These are phyloP conservation scores for Grus americana DNA, from an alignment of 2,113 vertebrate genomes.

Conservation along the genomic window DNA sequence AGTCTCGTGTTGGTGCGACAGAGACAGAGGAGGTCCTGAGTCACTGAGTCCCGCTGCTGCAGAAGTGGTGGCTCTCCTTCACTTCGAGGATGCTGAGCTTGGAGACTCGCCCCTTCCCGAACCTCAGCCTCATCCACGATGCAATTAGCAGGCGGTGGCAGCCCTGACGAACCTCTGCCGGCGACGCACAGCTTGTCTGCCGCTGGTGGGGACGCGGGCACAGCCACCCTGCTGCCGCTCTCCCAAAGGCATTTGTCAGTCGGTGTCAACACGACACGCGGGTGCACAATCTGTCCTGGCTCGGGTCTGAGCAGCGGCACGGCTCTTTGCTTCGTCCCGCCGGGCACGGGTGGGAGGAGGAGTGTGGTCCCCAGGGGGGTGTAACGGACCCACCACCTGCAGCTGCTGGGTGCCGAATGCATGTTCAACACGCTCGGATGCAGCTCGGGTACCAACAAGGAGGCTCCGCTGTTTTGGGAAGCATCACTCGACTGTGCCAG, in stretches of 20 bases:
- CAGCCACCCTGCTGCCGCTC: background rate
- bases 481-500: background rate
- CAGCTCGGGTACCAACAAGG: background rate
- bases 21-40: background rate
- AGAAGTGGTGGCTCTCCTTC: background rate
- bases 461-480: background rate
- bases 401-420: background rate
- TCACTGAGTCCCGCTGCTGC: background rate
- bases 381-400: fast-evolving
- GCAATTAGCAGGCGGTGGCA: background rate
- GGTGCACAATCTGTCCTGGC: background rate
- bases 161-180: background rate
- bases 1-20: no score
- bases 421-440: fast-evolving
- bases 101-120: background rate
- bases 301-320: fast-evolving
- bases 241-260: background rate
- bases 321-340: background rate
- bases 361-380: background rate
- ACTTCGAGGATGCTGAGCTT: background rate
- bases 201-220: background rate
- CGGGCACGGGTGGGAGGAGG: background rate
- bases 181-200: background rate
- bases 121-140: background rate
- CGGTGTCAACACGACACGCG: background rate